Evolutionary conservation across 1,140 invertebrate genomes (phyloP).

Genomic region (Tetragonula clypearis): DNA sequence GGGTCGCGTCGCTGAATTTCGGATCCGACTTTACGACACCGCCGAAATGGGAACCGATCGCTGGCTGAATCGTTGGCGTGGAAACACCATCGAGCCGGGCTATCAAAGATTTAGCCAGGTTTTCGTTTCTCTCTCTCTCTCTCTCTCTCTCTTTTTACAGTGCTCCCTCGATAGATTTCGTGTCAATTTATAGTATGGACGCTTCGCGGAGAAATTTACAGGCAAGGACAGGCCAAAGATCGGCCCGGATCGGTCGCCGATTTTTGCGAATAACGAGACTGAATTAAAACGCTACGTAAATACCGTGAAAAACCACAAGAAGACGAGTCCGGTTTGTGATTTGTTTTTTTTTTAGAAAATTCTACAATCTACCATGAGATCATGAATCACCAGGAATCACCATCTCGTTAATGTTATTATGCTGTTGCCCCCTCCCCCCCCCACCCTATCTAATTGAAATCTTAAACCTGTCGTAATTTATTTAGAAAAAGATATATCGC

Average conservation of each 20-base stretch:
- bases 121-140: neutral
- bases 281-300: neutral
- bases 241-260: too few species aligned
- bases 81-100: slow-evolving; percentile 16
- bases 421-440: accelerated
- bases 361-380: neutral
- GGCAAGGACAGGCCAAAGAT: neutral
- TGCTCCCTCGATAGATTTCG: slow-evolving; percentile 5
- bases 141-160: neutral
- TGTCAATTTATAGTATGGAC: slow-evolving; percentile 20
- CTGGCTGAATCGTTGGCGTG: slow-evolving; percentile 38
- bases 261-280: slow-evolving; percentile 1
- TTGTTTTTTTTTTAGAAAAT: neutral
- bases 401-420: neutral
- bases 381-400: neutral
- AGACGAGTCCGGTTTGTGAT: neutral
- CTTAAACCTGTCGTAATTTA: neutral
- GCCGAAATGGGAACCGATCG: slow-evolving; percentile 48
- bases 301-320: neutral
- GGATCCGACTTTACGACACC: slow-evolving; percentile 61
- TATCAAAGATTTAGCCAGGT: slow-evolving; percentile 36
- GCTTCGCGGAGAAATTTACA: slow-evolving; percentile 9
- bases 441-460: neutral
- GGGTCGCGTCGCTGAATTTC: slow-evolving; percentile 61
- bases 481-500: neutral